Evolutionary conservation across 2,888 invertebrate genomes (phyloP).

Genomic region (Rhorus exstirpatorius): DNA sequence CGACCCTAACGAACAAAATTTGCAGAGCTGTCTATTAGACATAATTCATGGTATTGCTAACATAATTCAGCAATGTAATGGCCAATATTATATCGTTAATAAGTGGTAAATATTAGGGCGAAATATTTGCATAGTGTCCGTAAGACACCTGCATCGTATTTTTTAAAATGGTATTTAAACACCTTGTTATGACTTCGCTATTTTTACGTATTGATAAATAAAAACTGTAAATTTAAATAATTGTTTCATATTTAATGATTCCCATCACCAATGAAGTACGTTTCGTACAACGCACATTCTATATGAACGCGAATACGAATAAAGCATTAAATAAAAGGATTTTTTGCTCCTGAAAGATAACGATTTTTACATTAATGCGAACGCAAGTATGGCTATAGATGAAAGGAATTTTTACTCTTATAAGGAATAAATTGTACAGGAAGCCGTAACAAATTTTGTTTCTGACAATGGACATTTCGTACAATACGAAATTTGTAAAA

Average conservation of each 20-base stretch:
- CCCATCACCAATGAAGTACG: background rate
- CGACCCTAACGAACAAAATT: conserved; percentile 2
- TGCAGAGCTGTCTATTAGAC: background rate
- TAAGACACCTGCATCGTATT: background rate
- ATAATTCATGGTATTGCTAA: conserved; percentile 15
- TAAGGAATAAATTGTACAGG: background rate
- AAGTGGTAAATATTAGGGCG: background rate
- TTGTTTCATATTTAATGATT: conserved; percentile 14
- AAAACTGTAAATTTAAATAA: conserved; percentile 7
- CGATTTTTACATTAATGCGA: too few relatives aligned
- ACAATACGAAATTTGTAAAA: conserved; percentile 22
- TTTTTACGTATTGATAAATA: background rate
- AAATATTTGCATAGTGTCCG: too few relatives aligned
- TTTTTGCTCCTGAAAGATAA: too few relatives aligned
- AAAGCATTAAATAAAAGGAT: too few relatives aligned
- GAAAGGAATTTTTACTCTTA: background rate
- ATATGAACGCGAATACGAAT: too few relatives aligned
- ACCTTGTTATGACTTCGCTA: background rate
- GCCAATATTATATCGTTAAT: conserved; percentile 2
- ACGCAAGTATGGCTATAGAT: too few relatives aligned
- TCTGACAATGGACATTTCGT: too few relatives aligned
- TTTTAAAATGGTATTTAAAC: background rate
- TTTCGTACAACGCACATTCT: too few relatives aligned
- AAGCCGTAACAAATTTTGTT: conserved; percentile 12
- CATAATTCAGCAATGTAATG: too few relatives aligned